Base-by-base conservation (phyloP, 2,797 vertebrate species). In the Pogoniulus pusillus region DNA sequence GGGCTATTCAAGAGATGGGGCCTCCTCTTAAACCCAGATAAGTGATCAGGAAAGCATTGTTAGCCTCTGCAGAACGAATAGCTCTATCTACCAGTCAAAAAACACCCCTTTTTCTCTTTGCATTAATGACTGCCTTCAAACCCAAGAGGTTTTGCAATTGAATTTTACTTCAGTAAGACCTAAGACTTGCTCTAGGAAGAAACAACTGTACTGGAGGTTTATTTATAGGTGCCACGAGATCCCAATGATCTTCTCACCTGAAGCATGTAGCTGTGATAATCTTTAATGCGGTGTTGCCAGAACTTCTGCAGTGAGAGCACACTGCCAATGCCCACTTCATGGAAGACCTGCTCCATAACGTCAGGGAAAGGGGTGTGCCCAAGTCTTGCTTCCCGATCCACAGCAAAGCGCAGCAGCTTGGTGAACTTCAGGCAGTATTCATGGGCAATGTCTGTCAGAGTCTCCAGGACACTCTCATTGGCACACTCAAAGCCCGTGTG, bases 251-350 rank as follows among this genome's bases (percentile, higher is more conserved):
- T 8, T 41, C 98, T 98, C 94, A 99, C 99, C 98, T 99, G 98
- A 10, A 99, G 97, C 98, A 99, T 99, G 96, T 99, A 99, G 96
- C 97, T 98, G 97, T 99, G 99, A 89, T 99, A 99, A 96, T 99
- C 99, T 95, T 99, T 99, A 94, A 99, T 99, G 85, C 98, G 98
- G 79, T 99, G 98, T 93, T 99, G 99, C 99, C 99, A 99, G 96
- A 99, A 99, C 93, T 98, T 98, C 97, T 99, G 99, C 89, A 99
- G 98, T 0, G 98, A 99, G 70, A 99, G 97, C 86, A 99, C 98
- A 0, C 99, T 99, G 96, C 99, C 99, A 8, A 99, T 98, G 94
- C 99, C 99, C 94, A 98, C 98, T 88, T 99, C 99, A 0, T 99
- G 99, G 96, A 99, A 99, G 12, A 99, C 99, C 90, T 99, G 99